Evolutionary conservation across 2,888 invertebrate genomes (phyloP).

Genomic region (Germaria angustata): DNA sequence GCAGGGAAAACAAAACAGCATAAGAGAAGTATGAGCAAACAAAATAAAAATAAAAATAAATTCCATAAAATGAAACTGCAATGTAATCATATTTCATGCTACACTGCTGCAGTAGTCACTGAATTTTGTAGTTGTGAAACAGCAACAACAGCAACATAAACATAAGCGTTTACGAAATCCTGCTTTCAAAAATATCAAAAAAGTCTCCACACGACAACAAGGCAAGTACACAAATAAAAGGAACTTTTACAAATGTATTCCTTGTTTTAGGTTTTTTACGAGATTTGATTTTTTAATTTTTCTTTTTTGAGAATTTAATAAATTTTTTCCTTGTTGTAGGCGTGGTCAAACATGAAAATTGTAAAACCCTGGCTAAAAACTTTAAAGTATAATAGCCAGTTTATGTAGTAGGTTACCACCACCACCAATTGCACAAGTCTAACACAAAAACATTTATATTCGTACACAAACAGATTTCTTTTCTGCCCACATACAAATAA

Average conservation of each 20-base stretch:
- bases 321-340: conserved; percentile 62
- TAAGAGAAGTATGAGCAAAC: conserved; percentile 14
- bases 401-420: conserved; percentile 7
- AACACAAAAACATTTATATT: conserved; percentile 13
- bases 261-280: conserved; percentile 41
- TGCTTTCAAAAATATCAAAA: conserved; percentile 29
- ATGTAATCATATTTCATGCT: conserved; percentile 68
- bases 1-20: conserved; percentile 44
- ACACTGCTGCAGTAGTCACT: conserved; percentile 67
- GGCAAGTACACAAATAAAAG: conserved; percentile 35
- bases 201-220: conserved; percentile 21
- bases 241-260: conserved; percentile 53
- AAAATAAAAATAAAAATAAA: conserved; percentile 44
- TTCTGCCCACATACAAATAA: not conserved
- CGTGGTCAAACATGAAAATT: conserved; percentile 64
- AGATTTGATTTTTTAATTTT: conserved; percentile 14
- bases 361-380: conserved; percentile 58
- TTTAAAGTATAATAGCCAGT: conserved; percentile 55
- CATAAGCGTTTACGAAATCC: conserved; percentile 41
- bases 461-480: not conserved
- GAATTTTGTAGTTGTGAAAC: conserved; percentile 42
- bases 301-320: conserved; percentile 49
- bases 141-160: conserved; percentile 31
- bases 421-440: not conserved
- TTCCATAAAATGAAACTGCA: conserved; percentile 61